Conservation (phyloP, 2,113 vertebrate genomes). For the Phaethon lepturus region DNA sequence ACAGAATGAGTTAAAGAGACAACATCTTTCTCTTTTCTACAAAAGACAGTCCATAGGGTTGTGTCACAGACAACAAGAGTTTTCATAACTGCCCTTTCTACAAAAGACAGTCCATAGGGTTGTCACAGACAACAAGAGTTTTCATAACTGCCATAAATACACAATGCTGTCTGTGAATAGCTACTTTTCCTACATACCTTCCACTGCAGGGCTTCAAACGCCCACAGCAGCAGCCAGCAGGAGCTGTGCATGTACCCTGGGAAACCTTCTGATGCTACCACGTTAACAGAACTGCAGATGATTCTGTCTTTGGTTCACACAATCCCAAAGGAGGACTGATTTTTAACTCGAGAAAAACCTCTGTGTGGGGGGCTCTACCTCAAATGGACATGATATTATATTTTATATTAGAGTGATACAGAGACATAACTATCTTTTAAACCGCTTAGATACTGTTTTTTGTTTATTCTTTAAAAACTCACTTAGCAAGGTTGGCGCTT, state of each 20-base stretch:
- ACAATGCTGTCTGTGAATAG: neutral
- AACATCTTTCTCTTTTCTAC: neutral
- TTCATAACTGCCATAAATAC: neutral
- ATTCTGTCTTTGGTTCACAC: neutral
- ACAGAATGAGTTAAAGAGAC: neutral
- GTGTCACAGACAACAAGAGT: neutral
- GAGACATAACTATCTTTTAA: too few relatives aligned
- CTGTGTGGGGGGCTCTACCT: accelerated
- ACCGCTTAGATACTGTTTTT: too few relatives aligned
- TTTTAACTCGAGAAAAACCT: neutral
- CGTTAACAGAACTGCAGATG: neutral
- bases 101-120: neutral
- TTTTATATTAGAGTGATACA: neutral
- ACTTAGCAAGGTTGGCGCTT: too few relatives aligned
- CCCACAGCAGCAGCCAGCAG: accelerated
- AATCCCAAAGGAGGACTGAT: accelerated
- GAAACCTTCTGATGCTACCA: neutral
- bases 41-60: neutral
- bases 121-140: neutral
- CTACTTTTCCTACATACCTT: neutral
- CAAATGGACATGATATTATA: neutral
- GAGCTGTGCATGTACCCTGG: accelerated
- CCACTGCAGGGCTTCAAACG: neutral
- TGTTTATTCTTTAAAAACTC: too few relatives aligned
- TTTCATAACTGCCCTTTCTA: neutral